Conservation (phyloP, 2,113 vertebrate species). For the cattle (Bos taurus) region ARS-UCD2.0 NC_037328.1:57804501-57805000, state of each 20-base stretch:
- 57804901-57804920: not conserved
- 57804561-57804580: not conserved
- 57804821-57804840: too few species aligned
- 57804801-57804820: not conserved
- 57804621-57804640: not conserved
- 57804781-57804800: not conserved
- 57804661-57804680: not conserved
- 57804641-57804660: not conserved
- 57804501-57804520: not conserved
- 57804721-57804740: not conserved
- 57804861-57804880: not conserved
- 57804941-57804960: not conserved
- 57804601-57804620: not conserved
- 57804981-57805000: not conserved
- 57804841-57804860: too few species aligned
- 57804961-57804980: not conserved
- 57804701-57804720: not conserved
- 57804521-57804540: constrained; percentile 1
- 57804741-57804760: not conserved
- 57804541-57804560: not conserved
- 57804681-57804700: not conserved
- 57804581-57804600: not conserved
- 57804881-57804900: not conserved
- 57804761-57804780: not conserved
- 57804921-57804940: not conserved